phyloP scores from a whole-genome alignment of 2,113 vertebrate genomes.

The Eubucco bourcierii region DNA sequence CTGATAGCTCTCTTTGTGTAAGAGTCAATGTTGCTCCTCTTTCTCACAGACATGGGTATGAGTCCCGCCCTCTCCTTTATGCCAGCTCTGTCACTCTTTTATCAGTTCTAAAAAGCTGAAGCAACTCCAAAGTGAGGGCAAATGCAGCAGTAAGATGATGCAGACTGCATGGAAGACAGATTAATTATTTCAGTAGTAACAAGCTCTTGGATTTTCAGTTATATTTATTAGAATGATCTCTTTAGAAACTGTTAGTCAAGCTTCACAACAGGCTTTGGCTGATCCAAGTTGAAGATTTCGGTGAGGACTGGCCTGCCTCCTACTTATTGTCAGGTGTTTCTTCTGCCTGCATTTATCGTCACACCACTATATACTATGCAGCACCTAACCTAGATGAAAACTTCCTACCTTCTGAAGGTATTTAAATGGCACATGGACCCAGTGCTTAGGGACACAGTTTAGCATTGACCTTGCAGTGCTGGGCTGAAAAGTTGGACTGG shows the following conservation, averaged over 20 bases:
- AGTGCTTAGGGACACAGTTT: no score
- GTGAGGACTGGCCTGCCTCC: neutral
- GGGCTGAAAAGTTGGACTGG: no score
- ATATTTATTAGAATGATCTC: neutral
- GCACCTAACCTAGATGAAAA: neutral
- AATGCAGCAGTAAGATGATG: neutral
- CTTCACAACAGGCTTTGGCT: neutral
- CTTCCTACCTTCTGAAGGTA: neutral
- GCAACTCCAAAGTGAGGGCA: neutral
- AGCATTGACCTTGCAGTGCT: no score
- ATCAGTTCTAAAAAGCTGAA: neutral
- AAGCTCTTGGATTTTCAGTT: neutral
- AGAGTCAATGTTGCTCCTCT: neutral
- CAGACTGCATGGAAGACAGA: neutral
- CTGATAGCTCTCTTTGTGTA: neutral
- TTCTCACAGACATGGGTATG: fast-evolving
- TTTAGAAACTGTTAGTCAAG: neutral
- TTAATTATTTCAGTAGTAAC: neutral
- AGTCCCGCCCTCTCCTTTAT: neutral
- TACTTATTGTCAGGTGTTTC: neutral
- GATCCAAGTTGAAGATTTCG: neutral
- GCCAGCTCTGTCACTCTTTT: neutral
- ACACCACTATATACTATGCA: fast-evolving
- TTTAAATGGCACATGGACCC: neutral
- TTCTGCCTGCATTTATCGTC: neutral